Evolutionary conservation across 2,888 invertebrate species (phyloP), one percentile per base, ranked within the genome.

Genomic region (Sarcophaga caerulescens): DNA sequence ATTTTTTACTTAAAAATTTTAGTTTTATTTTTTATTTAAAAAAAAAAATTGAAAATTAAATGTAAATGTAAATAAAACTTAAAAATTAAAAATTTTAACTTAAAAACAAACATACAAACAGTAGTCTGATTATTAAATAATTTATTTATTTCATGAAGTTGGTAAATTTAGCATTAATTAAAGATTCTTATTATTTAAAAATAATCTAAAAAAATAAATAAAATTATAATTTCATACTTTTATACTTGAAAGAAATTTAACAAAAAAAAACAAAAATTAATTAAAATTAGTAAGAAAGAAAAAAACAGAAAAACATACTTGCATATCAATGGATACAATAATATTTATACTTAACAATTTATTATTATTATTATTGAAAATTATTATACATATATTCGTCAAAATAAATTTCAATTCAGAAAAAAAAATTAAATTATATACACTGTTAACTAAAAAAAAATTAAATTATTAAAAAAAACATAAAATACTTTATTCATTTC

Each of bases 321-420:
- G 89, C 89, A 89, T 89, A 89, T 89, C 89, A 89, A 84, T 88
- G 87, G 87, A 84, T 87, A 89, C 89, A 89, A 89, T 89, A 88
- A 89, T 88, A 88, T 88, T 87, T 89, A 86, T 87, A 89, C 25
- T 85, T 75, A 81, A 78, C 78, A 81, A 70, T 74, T 85, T 85
- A 87, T 84, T 82, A 82, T 52, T 63, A 77, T 71, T 63, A 76
- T 82, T 66, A 77, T 75, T 65, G 44, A 68, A 19, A 52, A 4
- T 52, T 14, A 52, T 35, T 35, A 35, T 35, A 52, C 14, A 52
- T 83, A 68, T 83, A 78, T 59, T 68, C 77, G 47, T 52, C 52
- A 52, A 52, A 52, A 87, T 17, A 17, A 60, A 19, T 57, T 35
- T 52, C 62, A 63, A 57, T 59, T 57, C 68, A 21, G 52, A 75